Evolutionary conservation across 2,888 invertebrate genomes (phyloP).

Genomic region (Incurvaria masculella): DNA sequence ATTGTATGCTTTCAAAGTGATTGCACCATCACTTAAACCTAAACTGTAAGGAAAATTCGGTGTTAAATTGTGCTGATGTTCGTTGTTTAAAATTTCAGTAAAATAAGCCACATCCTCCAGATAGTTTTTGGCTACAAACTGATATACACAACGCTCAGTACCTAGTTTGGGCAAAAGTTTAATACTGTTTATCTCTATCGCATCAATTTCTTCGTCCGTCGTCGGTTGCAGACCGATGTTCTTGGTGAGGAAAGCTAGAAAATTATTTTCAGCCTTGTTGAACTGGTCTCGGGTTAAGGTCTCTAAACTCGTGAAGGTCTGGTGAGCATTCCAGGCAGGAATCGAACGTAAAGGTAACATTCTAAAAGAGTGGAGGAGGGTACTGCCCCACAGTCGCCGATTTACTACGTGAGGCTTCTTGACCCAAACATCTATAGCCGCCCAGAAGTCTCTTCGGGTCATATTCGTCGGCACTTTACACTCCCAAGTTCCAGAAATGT

Average conservation of each 20-base stretch:
- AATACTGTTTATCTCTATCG: constrained; percentile 26
- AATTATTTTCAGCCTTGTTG: constrained; percentile 15
- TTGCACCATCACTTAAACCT: constrained; percentile 28
- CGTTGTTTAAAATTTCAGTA: constrained; percentile 38
- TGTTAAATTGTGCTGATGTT: constrained; percentile 33
- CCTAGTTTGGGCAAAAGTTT: constrained; percentile 41
- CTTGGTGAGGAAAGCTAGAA: constrained; percentile 6
- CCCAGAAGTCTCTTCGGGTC: constrained; percentile 57
- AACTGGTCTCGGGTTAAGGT: constrained; percentile 17
- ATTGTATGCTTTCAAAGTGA: constrained; percentile 37
- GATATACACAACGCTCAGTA: constrained; percentile 29
- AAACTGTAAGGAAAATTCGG: constrained; percentile 51
- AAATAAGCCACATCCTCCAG: constrained; percentile 34
- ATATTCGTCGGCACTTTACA: constrained; percentile 9
- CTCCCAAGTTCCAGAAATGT: neutral
- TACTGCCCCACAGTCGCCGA: constrained; percentile 62
- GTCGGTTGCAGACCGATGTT: neutral
- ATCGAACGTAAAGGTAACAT: constrained; percentile 14
- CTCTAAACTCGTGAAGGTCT: constrained; percentile 6
- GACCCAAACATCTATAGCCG: constrained; percentile 59
- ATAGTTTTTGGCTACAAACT: constrained; percentile 39
- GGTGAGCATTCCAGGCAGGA: neutral
- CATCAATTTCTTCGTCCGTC: constrained; percentile 3
- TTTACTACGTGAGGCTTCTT: constrained; percentile 70
- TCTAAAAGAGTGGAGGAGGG: constrained; percentile 23